Percentiles rank a stretch among this genome's conserved stretches.
phyloP scores from a whole-genome alignment of 2,797 vertebrate species.

The Intellagama lesueurii region DNA sequence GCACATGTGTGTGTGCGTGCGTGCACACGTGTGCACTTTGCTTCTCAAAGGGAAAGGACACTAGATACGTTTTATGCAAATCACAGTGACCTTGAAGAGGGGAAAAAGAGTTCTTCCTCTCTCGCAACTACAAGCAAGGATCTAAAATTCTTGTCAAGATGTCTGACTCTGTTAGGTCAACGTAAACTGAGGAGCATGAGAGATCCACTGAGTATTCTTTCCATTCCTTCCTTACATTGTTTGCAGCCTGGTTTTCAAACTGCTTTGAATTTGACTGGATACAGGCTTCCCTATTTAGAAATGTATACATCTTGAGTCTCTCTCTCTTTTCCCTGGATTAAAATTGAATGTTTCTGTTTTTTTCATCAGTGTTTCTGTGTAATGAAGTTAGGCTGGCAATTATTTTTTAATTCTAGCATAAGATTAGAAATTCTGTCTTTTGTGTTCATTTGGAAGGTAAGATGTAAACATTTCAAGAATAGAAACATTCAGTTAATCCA shows the following conservation, averaged over 20 bases:
- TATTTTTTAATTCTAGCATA: background rate
- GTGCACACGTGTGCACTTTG: no score
- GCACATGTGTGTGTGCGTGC: no score
- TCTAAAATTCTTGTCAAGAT: no score
- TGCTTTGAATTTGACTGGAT: background rate
- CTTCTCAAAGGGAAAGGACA: no score
- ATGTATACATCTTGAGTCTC: background rate
- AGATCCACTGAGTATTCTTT: no score
- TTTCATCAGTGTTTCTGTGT: constrained; percentile 6
- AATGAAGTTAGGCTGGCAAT: constrained; percentile 12
- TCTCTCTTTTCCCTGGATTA: background rate
- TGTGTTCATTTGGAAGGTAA: background rate
- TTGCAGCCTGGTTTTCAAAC: background rate
- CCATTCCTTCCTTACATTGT: no score
- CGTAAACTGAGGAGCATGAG: no score
- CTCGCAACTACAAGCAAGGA: no score
- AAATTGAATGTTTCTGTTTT: background rate
- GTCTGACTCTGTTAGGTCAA: no score
- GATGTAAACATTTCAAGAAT: background rate
- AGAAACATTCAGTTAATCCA: background rate
- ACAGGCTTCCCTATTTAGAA: background rate
- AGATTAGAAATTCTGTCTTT: background rate
- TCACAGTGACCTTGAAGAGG: no score
- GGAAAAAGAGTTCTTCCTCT: no score
- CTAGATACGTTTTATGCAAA: no score